Conservation (phyloP, 23 tunicate species). For the Styela plicata region DNA sequence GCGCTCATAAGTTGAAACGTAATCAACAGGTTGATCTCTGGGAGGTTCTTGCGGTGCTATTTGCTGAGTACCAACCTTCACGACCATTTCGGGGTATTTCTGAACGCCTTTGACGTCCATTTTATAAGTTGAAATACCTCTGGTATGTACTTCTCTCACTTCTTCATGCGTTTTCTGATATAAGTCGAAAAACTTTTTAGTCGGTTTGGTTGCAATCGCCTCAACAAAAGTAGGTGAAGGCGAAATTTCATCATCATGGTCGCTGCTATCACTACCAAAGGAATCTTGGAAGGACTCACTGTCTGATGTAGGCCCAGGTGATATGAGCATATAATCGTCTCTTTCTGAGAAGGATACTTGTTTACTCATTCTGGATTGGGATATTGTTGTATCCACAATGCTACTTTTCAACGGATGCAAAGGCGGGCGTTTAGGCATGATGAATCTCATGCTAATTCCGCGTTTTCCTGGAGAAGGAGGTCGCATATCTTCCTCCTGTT, state of each 20-base stretch:
- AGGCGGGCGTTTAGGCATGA: slow-evolving; percentile 25
- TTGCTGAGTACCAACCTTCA: not conserved
- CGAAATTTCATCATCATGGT: slow-evolving; percentile 13
- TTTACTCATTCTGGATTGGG: slow-evolving; percentile 27
- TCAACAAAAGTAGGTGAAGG: slow-evolving; percentile 14
- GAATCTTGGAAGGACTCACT: slow-evolving; percentile 21
- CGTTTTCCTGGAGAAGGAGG: slow-evolving; percentile 33
- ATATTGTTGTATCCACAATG: not conserved
- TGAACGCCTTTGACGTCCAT: slow-evolving; percentile 33
- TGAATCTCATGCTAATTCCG: slow-evolving; percentile 44
- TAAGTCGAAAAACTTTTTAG: slow-evolving; percentile 1
- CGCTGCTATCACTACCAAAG: slow-evolving; percentile 33
- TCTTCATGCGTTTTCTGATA: slow-evolving; percentile 13
- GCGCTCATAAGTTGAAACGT: slow-evolving; percentile 2
- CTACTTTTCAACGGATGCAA: slow-evolving; percentile 3
- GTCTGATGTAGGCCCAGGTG: slow-evolving; percentile 48
- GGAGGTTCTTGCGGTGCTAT: not conserved
- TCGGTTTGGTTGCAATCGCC: not conserved
- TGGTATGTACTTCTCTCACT: slow-evolving; percentile 11
- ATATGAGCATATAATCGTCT: slow-evolving; percentile 46
- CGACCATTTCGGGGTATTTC: slow-evolving; percentile 30
- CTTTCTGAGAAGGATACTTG: slow-evolving; percentile 67
- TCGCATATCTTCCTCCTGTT: slow-evolving; percentile 16
- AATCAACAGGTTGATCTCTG: not conserved
- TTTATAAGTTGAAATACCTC: slow-evolving; percentile 39